A percentile compares a stretch with the other conserved stretches of the same genome.
These are phyloP conservation scores for Nasonovia ribisnigri DNA, from an alignment of 2,888 invertebrate genomes.

Conservation along the genomic window DNA sequence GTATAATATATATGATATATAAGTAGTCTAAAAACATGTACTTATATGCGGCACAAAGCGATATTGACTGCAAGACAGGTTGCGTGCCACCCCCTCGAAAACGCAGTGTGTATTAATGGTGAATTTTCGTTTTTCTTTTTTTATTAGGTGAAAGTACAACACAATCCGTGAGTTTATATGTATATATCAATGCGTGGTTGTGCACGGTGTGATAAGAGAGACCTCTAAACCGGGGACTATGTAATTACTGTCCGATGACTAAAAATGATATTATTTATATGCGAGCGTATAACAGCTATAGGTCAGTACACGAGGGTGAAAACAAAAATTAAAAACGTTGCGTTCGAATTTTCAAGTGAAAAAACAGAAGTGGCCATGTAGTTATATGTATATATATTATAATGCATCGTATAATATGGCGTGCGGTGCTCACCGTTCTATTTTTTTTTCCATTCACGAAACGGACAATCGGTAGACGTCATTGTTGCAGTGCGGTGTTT, in stretches of 20 bases:
- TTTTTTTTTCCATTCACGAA: conserved; percentile 34
- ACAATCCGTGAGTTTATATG: background rate
- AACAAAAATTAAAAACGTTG: conserved; percentile 41
- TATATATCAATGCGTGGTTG: background rate
- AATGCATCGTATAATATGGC: conserved; percentile 27
- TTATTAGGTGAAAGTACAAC: background rate
- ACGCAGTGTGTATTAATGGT: background rate
- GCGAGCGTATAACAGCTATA: background rate
- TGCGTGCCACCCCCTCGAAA: background rate
- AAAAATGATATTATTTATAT: conserved; percentile 35
- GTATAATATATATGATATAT: background rate
- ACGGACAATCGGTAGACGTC: conserved; percentile 29
- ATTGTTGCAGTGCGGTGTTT: conserved; percentile 30
- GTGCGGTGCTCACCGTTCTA: background rate
- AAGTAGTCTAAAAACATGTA: background rate
- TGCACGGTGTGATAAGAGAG: conserved; percentile 9
- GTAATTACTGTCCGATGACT: conserved; percentile 57
- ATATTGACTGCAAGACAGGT: background rate
- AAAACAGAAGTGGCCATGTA: background rate
- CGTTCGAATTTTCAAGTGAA: background rate
- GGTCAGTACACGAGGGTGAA: background rate
- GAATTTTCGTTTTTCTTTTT: background rate
- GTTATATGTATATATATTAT: background rate
- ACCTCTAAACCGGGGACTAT: background rate
- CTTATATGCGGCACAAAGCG: background rate